phyloP scores from a whole-genome alignment of 1,140 invertebrate genomes.

The Drosophila erecta region DNA sequence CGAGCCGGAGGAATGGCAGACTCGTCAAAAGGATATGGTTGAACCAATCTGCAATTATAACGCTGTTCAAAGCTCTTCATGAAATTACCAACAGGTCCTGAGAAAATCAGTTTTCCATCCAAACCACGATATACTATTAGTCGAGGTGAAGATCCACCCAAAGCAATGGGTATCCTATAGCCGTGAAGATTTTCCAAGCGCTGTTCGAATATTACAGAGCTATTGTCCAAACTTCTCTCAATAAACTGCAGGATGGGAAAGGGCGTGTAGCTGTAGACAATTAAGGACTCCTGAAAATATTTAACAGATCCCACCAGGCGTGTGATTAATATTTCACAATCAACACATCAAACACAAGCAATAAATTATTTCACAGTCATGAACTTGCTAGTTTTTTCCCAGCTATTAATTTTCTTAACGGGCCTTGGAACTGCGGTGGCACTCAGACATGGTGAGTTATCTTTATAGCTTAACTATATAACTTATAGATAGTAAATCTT shows the following conservation, averaged over 20 bases:
- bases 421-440: background rate
- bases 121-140: constrained; percentile 50
- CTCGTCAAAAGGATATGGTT: constrained; percentile 36
- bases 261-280: constrained; percentile 57
- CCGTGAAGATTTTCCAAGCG: constrained; percentile 50
- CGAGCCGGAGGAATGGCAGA: constrained; percentile 11
- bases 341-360: background rate
- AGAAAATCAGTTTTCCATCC: constrained; percentile 31
- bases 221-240: constrained; percentile 22
- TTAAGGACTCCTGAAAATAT: constrained; percentile 41
- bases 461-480: too few species aligned
- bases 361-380: background rate
- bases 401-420: background rate
- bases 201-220: constrained; percentile 1
- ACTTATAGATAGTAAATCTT: too few species aligned
- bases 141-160: constrained; percentile 67
- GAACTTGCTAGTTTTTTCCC: background rate
- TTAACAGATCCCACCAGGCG: background rate
- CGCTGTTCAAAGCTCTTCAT: constrained; percentile 47
- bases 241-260: constrained; percentile 60
- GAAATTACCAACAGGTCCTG: constrained; percentile 62
- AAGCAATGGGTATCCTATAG: constrained; percentile 37
- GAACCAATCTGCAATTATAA: constrained; percentile 49
- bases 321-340: constrained; percentile 4
- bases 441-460: constrained; percentile 6